Evolutionary conservation across 2,113 vertebrate genomes (phyloP).

Genomic region (Eulacestoma nigropectus): DNA sequence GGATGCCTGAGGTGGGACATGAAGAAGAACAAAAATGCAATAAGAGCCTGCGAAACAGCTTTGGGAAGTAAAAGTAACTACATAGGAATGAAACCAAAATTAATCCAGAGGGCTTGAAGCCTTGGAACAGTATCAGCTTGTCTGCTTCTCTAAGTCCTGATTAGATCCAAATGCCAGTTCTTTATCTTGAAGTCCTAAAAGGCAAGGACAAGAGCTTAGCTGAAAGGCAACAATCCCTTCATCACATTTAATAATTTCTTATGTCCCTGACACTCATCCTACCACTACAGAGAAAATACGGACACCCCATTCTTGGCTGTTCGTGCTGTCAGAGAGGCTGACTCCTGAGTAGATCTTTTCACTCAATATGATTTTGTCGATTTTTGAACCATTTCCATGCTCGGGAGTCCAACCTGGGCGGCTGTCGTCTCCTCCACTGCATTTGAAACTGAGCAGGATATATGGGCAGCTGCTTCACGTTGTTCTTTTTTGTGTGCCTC

Average conservation of each 20-base stretch:
- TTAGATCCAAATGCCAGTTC: not conserved
- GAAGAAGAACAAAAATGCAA: not conserved
- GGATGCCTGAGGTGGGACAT: not conserved
- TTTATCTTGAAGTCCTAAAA: not conserved
- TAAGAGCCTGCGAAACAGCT: not conserved
- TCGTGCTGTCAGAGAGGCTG: not conserved
- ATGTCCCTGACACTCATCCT: not conserved
- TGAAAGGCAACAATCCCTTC: not conserved
- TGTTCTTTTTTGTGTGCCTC: not conserved
- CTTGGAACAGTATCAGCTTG: not conserved
- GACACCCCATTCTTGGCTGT: not conserved
- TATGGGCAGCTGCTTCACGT: not conserved
- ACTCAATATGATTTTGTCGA: not conserved
- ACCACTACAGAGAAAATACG: not conserved
- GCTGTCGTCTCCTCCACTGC: not conserved
- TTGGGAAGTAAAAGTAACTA: not conserved
- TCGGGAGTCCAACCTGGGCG: not conserved
- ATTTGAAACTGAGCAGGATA: not conserved
- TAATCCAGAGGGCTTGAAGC: not conserved
- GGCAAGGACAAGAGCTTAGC: slow-evolving; percentile 7
- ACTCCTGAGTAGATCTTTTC: not conserved
- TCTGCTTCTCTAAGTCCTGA: not conserved
- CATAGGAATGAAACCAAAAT: not conserved
- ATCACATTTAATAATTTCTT: not conserved
- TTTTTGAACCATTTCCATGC: not conserved